phyloP scores from a whole-genome alignment of 2,113 vertebrate species.

The Thymallus thymallus region DNA sequence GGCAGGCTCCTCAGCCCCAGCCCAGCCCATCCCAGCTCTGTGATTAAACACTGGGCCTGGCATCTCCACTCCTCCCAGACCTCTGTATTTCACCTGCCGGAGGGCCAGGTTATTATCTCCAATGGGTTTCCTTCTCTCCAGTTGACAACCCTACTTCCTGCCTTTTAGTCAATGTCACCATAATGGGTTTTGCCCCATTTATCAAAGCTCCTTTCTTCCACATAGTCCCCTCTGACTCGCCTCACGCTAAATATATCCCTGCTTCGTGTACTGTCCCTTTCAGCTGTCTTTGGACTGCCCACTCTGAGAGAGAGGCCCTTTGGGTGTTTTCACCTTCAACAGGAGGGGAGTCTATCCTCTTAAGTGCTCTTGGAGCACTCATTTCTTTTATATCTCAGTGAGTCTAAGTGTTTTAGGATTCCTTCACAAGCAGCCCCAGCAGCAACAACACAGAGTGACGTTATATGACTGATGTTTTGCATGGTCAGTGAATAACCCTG shows the following conservation, averaged over 20 bases:
- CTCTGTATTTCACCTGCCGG: slow-evolving; percentile 37
- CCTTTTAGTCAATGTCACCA: slow-evolving; percentile 60
- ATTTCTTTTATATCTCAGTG: slow-evolving; percentile 16
- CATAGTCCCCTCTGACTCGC: slow-evolving; percentile 14
- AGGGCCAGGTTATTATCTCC: slow-evolving; percentile 37
- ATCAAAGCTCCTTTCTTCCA: slow-evolving; percentile 32
- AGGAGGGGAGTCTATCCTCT: not conserved
- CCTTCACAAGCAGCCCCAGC: not conserved
- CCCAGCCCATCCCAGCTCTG: not conserved
- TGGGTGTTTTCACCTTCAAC: slow-evolving; percentile 16
- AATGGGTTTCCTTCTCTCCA: slow-evolving; percentile 37
- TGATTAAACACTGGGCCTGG: not conserved
- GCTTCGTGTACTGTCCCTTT: not conserved
- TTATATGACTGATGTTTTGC: not conserved
- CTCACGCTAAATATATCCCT: not conserved
- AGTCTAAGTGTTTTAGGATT: not conserved
- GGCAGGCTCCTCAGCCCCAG: not conserved
- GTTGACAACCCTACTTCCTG: slow-evolving; percentile 54
- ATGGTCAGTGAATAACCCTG: not conserved
- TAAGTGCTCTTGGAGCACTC: slow-evolving; percentile 16
- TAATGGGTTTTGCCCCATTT: slow-evolving; percentile 47
- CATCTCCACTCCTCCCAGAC: slow-evolving; percentile 13
- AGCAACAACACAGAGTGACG: not conserved
- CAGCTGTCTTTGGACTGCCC: not conserved
- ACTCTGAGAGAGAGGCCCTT: not conserved